Evolutionary conservation across 2,113 vertebrate species (phyloP), one percentile per base, ranked within the genome.

Genomic region (Gymnobelideus leadbeateri): DNA sequence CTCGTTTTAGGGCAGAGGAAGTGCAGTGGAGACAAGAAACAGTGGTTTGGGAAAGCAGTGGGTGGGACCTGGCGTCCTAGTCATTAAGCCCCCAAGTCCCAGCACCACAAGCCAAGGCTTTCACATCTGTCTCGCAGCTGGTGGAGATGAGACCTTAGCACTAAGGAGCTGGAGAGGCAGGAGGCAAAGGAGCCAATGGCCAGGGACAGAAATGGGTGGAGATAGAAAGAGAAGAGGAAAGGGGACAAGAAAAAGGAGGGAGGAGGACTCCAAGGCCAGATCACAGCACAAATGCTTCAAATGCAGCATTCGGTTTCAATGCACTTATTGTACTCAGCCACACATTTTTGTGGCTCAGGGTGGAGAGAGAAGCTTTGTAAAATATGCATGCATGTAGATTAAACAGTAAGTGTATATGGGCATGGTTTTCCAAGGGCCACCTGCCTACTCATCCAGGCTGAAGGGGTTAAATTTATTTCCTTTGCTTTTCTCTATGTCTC

Each of bases 31-130:
- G 68, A 23, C 68, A 43, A 84, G 68, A 7, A 84, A 43, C 37
- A 84, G 37, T 84, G 68, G 68, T 84, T 77, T 84, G 68, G 68
- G 37, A 84, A 84, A 84, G 68, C 68, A 84, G n/a, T 84, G 68
- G 68, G 68, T 84, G 68, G 68, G 68, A 84, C 68, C 19, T 23
- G n/a, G 43, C 43, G 68, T 43, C 68, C 37, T 23, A 43, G n/a
- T 84, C 68, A 84, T 84, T 84, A 84, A 84, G n/a, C 68, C 68
- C 43, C 68, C n/a, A 43, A 84, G 16, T 84, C 6, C 68, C 19
- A 84, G 68, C 6, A n/a, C 68, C 68, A 84, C 68, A 84, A 84
- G 43, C 68, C 19, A 23, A 43, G n/a, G n/a, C 68, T 23, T 43
- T 84, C 19, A 43, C 68, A 84, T 84, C 68, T 84, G n/a, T 43